Evolutionary conservation across 2,888 invertebrate genomes (phyloP).

Genomic region (Eretmocerus hayati): DNA sequence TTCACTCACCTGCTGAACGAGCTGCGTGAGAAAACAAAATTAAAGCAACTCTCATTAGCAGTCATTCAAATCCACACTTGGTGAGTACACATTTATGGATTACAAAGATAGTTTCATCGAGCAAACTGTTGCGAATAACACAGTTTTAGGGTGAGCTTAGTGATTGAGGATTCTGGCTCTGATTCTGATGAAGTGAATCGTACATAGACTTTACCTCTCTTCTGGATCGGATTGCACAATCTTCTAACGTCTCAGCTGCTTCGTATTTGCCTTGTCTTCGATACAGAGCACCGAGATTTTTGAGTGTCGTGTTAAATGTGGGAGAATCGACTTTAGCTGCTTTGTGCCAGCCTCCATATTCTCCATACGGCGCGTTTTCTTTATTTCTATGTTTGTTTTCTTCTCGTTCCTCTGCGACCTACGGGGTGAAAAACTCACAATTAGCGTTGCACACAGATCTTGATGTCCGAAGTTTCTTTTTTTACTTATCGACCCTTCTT

Average conservation of each 20-base stretch:
- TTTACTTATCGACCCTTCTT: too few relatives aligned
- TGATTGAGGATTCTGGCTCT: background rate
- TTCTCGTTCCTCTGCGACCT: constrained; percentile 95
- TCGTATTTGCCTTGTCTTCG: constrained; percentile 98
- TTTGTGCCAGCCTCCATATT: constrained; percentile 95
- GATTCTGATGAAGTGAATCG: constrained; percentile 1
- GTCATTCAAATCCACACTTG: constrained; percentile 6
- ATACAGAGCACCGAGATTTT: constrained; percentile 96
- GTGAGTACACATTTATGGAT: too few relatives aligned
- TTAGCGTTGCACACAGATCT: too few relatives aligned
- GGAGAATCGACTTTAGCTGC: constrained; percentile 97
- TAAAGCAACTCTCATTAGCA: constrained; percentile 12
- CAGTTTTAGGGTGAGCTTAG: too few relatives aligned
- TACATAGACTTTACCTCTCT: constrained; percentile 65
- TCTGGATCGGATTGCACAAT: constrained; percentile 92
- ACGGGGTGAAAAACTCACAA: too few relatives aligned
- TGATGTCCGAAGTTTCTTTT: too few relatives aligned
- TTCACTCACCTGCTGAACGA: constrained; percentile 41
- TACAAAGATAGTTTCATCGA: too few relatives aligned
- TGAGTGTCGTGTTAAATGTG: constrained; percentile 94
- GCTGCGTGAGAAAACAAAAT: constrained; percentile 37
- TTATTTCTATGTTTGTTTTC: constrained; percentile 88
- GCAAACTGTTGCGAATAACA: too few relatives aligned
- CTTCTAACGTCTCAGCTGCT: constrained; percentile 97
- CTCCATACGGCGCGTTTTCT: constrained; percentile 84